phyloP scores from a whole-genome alignment of 2,888 invertebrate species.

The Perdita meconis region DNA sequence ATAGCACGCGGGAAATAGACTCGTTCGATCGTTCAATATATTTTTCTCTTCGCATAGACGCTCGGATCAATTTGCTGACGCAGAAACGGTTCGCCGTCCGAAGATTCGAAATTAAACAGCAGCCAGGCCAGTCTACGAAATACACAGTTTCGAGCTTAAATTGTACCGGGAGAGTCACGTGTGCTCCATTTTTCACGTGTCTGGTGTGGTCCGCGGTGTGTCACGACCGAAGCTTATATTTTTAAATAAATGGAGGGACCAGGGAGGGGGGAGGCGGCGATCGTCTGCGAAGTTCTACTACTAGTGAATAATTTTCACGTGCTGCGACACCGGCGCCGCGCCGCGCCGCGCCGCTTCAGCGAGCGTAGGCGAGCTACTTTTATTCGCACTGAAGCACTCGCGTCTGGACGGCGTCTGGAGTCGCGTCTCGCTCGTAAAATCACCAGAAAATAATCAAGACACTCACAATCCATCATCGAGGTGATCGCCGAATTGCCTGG shows the following conservation, averaged over 20 bases:
- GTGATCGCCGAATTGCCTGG: slow-evolving; percentile 18
- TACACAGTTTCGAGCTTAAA: slow-evolving; percentile 16
- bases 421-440: slow-evolving; percentile 69
- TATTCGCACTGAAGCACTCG: slow-evolving; percentile 66
- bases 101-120: not conserved
- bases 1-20: slow-evolving; percentile 29
- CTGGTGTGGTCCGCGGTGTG: slow-evolving; percentile 30
- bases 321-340: slow-evolving; percentile 48
- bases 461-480: slow-evolving; percentile 41
- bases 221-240: slow-evolving; percentile 28
- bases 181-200: slow-evolving; percentile 11
- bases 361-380: slow-evolving; percentile 67
- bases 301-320: slow-evolving; percentile 46
- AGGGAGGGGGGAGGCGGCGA: not conserved
- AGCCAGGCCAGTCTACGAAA: slow-evolving; percentile 15
- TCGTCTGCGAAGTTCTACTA: slow-evolving; percentile 27
- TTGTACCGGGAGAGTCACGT: not conserved
- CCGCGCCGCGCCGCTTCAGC: slow-evolving; percentile 46
- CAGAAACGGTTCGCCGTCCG: too few species aligned
- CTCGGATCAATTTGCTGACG: too few species aligned
- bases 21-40: not conserved
- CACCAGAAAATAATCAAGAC: slow-evolving; percentile 59
- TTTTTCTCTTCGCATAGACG: not conserved
- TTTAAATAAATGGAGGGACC: slow-evolving; percentile 47
- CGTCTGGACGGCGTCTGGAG: slow-evolving; percentile 71